These are phyloP conservation scores for Drosophila setifemur DNA, from an alignment of 1,140 invertebrate species.

Conservation along the genomic window DNA sequence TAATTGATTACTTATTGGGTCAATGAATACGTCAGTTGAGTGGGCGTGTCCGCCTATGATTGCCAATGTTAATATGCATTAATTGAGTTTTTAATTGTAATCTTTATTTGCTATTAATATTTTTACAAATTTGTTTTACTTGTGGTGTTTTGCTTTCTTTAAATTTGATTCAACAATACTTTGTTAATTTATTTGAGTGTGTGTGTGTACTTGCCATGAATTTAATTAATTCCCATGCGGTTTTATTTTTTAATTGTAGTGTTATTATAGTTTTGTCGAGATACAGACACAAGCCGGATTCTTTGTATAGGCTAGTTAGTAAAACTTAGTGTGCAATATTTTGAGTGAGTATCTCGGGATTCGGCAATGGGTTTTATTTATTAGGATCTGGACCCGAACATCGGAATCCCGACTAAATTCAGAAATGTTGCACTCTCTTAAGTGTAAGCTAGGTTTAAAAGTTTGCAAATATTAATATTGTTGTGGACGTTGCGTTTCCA, in stretches of 20 bases:
- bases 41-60: neutral
- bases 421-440: conserved; percentile 32
- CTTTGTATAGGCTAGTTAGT: conserved; percentile 32
- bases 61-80: neutral
- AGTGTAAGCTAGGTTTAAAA: conserved; percentile 43
- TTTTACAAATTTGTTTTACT: conserved; percentile 60
- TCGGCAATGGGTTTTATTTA: conserved; percentile 4
- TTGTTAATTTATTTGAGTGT: conserved; percentile 31
- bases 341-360: conserved; percentile 19
- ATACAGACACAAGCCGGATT: conserved; percentile 31
- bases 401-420: conserved; percentile 1
- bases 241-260: conserved; percentile 18
- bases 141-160: conserved; percentile 39
- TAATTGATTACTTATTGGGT: conserved; percentile 31
- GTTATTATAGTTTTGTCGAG: conserved; percentile 23
- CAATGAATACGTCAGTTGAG: neutral
- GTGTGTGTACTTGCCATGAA: conserved; percentile 17
- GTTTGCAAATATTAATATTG: conserved; percentile 37
- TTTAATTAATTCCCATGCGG: conserved; percentile 10
- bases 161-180: conserved; percentile 51
- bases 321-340: conserved; percentile 46
- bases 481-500: conserved; percentile 69
- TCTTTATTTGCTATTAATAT: conserved; percentile 73
- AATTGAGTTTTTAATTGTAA: conserved; percentile 57
- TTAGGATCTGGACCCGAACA: conserved; percentile 24